Evolutionary conservation across 2,888 invertebrate species (phyloP), one percentile per base, ranked within the genome.

Genomic region (Periphyllus acericola): DNA sequence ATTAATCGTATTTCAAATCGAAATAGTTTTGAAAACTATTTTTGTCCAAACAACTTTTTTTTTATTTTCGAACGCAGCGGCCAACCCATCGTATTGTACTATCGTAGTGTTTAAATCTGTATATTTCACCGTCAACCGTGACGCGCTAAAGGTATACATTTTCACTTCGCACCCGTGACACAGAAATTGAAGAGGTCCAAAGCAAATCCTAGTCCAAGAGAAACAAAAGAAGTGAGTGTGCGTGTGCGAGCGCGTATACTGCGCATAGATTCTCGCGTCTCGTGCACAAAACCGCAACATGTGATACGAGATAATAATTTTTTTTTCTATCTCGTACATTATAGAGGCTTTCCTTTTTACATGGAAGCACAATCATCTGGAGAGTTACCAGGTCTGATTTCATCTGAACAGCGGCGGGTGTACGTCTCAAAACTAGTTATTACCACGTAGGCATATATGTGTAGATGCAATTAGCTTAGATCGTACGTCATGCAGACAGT

Each of bases 251-350:
- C 29, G 6, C n/a, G 21, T 17, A n/a, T 25, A 52, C 9, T 14
- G 25, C n/a, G n/a, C 29, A 29, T 21, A 34, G 36, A 72, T 71
- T 34, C 34, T 55, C 71, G 71, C 34, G 68, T 85, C n/a, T n/a
- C 72, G 6, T n/a, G 72, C 60, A 2, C 36, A 9, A 86, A 86
- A 86, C 86, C 86, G 80, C 86, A 86, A 80, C 72, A 80, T 55
- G 72, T 52, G 86, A 86, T 86, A 86, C 60, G 80, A 80, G 55
- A 80, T 60, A 80, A 86, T 68, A 34, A 55, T 60, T 79, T 72
- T 72, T 80, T 71, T n/a, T 46, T n/a, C 21, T 75, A 36, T 25
- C 60, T 80, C n/a, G 55, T 74, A 83, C 29, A n/a, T 36, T 36
- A 21, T 68, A 14, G 83, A 40, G 29, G 83, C 83, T 83, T 75